These are phyloP conservation scores for Tragopan temminckii DNA, from an alignment of 2,797 vertebrate genomes.

Conservation along the genomic window DNA sequence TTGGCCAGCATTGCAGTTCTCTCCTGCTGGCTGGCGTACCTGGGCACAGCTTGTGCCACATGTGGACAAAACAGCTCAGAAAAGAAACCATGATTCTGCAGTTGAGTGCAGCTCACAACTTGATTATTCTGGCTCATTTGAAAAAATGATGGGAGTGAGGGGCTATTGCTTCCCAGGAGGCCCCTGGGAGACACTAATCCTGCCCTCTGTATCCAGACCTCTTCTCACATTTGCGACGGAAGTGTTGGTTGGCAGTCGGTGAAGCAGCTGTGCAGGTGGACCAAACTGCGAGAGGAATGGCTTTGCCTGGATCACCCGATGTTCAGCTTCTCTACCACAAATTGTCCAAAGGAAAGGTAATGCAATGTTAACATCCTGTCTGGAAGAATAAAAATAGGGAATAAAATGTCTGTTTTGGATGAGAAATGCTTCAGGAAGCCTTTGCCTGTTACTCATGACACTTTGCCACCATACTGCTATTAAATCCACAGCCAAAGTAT, in stretches of 20 bases:
- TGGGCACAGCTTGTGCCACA: background rate
- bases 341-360: conserved; percentile 20
- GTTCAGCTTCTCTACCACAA: background rate
- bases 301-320: background rate
- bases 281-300: fast-evolving
- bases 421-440: conserved; percentile 30
- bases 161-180: background rate
- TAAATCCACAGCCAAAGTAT: conserved; percentile 13
- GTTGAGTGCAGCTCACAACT: too few species aligned
- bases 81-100: fast-evolving
- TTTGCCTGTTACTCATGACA: background rate
- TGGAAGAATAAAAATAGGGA: background rate
- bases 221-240: background rate
- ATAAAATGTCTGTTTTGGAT: background rate
- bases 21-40: background rate
- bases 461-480: background rate
- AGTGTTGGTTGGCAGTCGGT: background rate
- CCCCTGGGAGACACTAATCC: background rate
- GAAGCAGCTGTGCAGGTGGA: background rate
- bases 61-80: background rate
- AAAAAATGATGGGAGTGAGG: background rate
- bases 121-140: background rate
- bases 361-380: background rate
- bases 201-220: background rate
- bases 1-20: background rate